phyloP scores from a whole-genome alignment of 2,113 vertebrate species.

The Coturnix japonica region DNA sequence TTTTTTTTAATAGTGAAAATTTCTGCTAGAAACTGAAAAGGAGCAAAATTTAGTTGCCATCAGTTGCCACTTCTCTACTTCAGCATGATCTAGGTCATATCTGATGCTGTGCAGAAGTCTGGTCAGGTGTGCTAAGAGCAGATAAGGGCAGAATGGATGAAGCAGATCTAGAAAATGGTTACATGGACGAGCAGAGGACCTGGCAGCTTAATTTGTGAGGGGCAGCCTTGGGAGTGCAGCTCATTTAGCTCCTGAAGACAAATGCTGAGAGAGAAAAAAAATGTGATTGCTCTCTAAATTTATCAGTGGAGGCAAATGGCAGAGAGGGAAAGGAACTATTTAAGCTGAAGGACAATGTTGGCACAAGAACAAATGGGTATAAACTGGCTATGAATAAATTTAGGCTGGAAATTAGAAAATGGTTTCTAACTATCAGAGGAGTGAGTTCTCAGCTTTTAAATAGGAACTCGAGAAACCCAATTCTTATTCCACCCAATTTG shows the following conservation, averaged over 20 bases:
- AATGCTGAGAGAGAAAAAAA: not conserved
- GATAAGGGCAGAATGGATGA: not conserved
- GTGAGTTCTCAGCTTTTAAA: slow-evolving; percentile 45
- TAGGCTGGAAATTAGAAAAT: slow-evolving; percentile 55
- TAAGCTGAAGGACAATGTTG: slow-evolving; percentile 71
- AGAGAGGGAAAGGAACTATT: slow-evolving; percentile 54
- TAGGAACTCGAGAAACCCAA: slow-evolving; percentile 22
- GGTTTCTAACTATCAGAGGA: slow-evolving; percentile 37
- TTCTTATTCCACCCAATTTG: slow-evolving; percentile 32
- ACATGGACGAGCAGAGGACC: not conserved
- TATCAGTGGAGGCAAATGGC: slow-evolving; percentile 56
- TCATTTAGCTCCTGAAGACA: slow-evolving; percentile 59
- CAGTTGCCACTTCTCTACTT: not conserved
- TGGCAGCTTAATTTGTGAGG: slow-evolving; percentile 56
- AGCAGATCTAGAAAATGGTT: not conserved
- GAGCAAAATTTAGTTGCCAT: not conserved
- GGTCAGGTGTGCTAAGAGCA: not conserved
- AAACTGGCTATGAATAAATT: slow-evolving; percentile 71
- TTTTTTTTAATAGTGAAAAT: not conserved
- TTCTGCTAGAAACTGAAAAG: not conserved
- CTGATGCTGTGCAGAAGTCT: not conserved
- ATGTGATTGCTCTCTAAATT: slow-evolving; percentile 65
- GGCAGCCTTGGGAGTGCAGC: slow-evolving; percentile 7
- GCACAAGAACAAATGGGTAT: slow-evolving; percentile 61
- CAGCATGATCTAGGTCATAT: not conserved